Conservation (phyloP, 2,888 invertebrate species). For the Dasysyrphus tricinctus region DNA sequence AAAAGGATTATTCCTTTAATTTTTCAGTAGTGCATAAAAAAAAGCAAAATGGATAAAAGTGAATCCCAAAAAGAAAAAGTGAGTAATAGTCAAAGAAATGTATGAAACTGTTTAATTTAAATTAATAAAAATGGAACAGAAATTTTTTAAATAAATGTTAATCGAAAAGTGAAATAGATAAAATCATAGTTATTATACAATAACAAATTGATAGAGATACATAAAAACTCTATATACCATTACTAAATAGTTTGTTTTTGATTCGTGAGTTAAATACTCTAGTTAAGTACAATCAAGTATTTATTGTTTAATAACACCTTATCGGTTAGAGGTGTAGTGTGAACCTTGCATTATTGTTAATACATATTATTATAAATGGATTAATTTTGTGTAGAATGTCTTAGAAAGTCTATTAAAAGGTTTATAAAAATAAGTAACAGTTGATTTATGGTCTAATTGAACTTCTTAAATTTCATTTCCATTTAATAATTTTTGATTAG, state of each 20-base stretch:
- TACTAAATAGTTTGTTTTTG: background rate
- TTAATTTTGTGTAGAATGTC: background rate
- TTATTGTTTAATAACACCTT: background rate
- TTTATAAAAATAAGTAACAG: background rate
- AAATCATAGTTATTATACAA: too few relatives aligned
- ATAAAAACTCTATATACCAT: background rate
- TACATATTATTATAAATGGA: background rate
- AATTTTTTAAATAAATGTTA: background rate
- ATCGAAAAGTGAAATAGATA: background rate
- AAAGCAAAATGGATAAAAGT: slow-evolving; percentile 31
- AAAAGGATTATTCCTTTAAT: slow-evolving; percentile 3
- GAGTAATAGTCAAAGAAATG: slow-evolving; percentile 16
- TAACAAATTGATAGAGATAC: too few relatives aligned
- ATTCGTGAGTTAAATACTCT: background rate
- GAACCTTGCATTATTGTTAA: background rate
- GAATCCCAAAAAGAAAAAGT: slow-evolving; percentile 62
- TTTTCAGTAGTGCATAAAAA: background rate
- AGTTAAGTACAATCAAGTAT: background rate
- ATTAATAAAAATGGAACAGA: background rate
- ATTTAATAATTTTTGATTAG: too few relatives aligned
- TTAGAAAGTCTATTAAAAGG: background rate
- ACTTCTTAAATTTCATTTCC: background rate
- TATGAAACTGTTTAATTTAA: background rate
- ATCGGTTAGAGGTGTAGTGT: background rate
- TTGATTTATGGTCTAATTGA: background rate